Base-by-base conservation (phyloP, 2,797 vertebrate species). In the Lepilemur ruficaudatus region DNA sequence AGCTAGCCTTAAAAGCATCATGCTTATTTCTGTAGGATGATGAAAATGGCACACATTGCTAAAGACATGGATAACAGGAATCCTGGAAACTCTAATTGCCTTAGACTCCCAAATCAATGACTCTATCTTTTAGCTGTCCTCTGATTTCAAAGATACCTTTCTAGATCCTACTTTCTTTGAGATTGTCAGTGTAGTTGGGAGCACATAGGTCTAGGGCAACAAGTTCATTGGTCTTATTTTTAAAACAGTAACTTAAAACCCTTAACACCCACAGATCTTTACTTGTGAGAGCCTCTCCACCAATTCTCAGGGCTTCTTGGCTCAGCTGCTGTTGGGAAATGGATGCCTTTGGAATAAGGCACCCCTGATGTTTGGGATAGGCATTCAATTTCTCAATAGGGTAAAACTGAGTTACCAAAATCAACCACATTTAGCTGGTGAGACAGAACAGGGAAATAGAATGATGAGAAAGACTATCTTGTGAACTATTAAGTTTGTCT, bases 181-280 rank as follows among this genome's bases (percentile, higher is more conserved):
- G 69, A 32, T 30, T 48, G 69, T 72, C 46, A 72, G 18, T 38
- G 32, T 10, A 79, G n/a, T 28, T 38, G 32, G 6, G 18, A 69
- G 30, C n/a, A 79, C 6, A 32, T 0, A 41, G 13, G 38, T 79
- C 23, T 25, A 76, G 35, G 35, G 61, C 43, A 93, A 73, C 18
- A 22, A 59, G 35, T 81, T 79, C 46, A n/a, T 52, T 76, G 43
- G 35, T 94, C 35, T 70, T 65, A 90, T n/a, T 43, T 91, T 38
- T 91, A 85, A 96, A 95, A n/a, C 61, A 32, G 22, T 70, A 87
- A 90, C 38, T 87, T 65, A 82, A 78, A 92, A 89, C 11, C 23
- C 52, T 67, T 82, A 91, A 93, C 41, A 67, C 13, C 69, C 38
- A 63, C 1, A 90, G 72, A 89, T 69, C 50, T 86, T 78, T 52